phyloP scores from a whole-genome alignment of 2,797 vertebrate species.

The Acipenser oxyrinchus region DNA sequence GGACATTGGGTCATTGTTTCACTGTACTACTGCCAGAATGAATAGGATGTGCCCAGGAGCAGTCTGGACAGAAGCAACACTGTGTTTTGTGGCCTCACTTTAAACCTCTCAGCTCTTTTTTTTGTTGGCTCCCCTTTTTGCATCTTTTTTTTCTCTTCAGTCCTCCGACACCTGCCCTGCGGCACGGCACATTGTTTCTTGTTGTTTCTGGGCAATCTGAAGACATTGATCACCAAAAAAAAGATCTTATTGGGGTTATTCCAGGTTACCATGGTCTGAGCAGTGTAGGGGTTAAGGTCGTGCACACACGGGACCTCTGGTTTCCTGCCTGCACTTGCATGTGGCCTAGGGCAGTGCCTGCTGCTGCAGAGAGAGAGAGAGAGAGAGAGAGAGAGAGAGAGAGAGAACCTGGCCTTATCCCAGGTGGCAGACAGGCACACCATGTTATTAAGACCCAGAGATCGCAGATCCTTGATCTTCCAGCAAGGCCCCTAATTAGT shows the following conservation, averaged over 20 bases:
- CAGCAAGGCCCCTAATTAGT: constrained; percentile 64
- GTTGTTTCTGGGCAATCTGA: too few species aligned
- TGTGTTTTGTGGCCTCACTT: too few species aligned
- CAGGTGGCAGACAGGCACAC: constrained; percentile 71
- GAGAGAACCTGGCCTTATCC: constrained; percentile 45
- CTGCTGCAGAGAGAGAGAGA: constrained; percentile 43
- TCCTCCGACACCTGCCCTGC: too few species aligned
- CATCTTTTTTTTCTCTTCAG: too few species aligned
- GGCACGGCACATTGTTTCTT: too few species aligned
- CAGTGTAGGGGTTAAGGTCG: constrained; percentile 47
- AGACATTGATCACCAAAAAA: too few species aligned
- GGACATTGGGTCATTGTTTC: too few species aligned
- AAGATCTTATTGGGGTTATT: background rate
- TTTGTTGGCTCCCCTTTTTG: too few species aligned
- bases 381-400: constrained; percentile 12
- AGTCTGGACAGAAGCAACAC: too few species aligned
- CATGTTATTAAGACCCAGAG: constrained; percentile 71
- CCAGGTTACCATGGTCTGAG: constrained; percentile 28
- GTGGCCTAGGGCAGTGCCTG: constrained; percentile 57
- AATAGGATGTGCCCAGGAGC: too few species aligned
- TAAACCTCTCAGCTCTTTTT: too few species aligned
- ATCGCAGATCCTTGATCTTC: constrained; percentile 70
- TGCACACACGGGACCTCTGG: constrained; percentile 32
- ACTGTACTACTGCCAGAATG: too few species aligned
- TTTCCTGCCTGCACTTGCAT: constrained; percentile 66